Percentiles rank a stretch among this genome's conserved stretches.
Evolutionary conservation across 2,797 vertebrate genomes (phyloP).

Genomic region (Amniataba percoides): DNA sequence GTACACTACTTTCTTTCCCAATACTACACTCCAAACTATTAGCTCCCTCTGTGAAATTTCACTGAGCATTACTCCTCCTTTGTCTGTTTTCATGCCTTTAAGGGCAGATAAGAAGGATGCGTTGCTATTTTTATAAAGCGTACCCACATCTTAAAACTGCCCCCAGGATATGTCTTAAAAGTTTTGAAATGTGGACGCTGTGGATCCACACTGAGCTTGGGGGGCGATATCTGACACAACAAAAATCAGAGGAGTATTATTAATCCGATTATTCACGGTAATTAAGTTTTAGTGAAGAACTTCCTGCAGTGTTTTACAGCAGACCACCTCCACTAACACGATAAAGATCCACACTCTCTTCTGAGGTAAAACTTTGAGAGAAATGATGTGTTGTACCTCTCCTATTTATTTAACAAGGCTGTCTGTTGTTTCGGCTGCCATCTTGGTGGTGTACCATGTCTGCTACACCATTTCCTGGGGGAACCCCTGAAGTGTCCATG

Average conservation of each 20-base stretch:
- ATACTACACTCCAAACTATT: background rate
- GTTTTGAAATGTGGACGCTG: background rate
- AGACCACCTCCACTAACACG: background rate
- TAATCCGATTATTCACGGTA: background rate
- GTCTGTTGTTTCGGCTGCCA: background rate
- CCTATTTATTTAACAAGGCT: background rate
- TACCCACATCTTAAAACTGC: background rate
- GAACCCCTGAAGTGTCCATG: background rate
- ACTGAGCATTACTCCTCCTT: background rate
- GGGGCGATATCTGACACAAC: background rate
- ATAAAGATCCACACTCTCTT: background rate
- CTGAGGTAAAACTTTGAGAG: background rate
- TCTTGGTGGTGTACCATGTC: background rate
- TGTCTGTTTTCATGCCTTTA: no score
- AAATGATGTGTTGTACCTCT: background rate
- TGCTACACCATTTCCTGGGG: background rate
- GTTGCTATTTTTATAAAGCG: constrained; percentile 3
- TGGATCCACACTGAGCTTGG: background rate
- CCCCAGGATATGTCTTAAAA: background rate
- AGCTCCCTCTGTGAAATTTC: background rate
- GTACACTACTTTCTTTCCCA: background rate
- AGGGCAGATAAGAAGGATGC: background rate
- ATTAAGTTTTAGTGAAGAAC: background rate
- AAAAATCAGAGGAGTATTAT: background rate
- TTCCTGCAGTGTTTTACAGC: background rate